Conservation (phyloP, 2,888 invertebrate species). For the Lutraria lutraria region DNA sequence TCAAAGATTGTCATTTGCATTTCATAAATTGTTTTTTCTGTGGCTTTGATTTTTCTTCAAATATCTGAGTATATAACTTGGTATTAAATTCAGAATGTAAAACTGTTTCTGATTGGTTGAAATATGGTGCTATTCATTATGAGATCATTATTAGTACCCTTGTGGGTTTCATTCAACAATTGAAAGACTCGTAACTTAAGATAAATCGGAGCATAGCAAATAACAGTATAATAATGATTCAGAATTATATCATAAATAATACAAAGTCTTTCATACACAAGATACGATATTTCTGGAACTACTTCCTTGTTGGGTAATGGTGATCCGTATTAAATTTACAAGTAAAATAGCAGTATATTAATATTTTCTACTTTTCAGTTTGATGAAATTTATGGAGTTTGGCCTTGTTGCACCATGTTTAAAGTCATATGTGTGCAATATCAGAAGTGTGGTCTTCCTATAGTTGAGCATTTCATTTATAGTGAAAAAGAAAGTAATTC, state of each 20-base stretch:
- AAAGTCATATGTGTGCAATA: too few relatives aligned
- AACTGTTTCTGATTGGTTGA: not conserved
- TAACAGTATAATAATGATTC: not conserved
- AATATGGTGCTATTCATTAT: not conserved
- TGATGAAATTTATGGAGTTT: too few relatives aligned
- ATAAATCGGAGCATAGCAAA: not conserved
- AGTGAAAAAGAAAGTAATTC: too few relatives aligned
- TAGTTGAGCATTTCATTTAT: too few relatives aligned
- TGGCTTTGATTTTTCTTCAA: not conserved
- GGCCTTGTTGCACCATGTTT: too few relatives aligned
- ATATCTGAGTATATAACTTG: not conserved
- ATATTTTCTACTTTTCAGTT: too few relatives aligned
- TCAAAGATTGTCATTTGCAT: constrained; percentile 28
- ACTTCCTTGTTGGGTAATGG: not conserved
- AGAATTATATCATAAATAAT: not conserved
- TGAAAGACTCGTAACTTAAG: not conserved
- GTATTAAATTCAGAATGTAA: constrained; percentile 1
- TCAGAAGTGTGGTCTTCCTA: too few relatives aligned
- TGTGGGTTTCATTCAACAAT: not conserved
- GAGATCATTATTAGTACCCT: not conserved
- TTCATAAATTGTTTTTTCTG: constrained; percentile 19
- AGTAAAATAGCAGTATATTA: too few relatives aligned
- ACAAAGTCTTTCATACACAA: not conserved
- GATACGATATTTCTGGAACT: not conserved
- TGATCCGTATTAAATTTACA: too few relatives aligned